Conservation (phyloP, 2,888 invertebrate genomes). For the Drosophila diplacantha region DNA sequence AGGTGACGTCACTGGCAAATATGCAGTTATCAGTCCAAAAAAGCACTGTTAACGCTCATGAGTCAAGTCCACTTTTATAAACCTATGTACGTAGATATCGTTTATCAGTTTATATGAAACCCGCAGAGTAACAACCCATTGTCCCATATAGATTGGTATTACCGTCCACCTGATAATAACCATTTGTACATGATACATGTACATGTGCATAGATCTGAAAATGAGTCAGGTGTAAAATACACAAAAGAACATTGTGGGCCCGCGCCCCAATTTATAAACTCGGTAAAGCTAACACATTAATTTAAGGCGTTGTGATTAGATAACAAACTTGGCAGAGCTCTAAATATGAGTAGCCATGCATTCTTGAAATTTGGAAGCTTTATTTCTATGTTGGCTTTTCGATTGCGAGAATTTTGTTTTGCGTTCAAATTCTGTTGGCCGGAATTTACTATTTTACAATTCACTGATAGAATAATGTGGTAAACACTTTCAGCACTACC, state of each 20-base stretch:
- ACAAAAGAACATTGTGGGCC: conserved; percentile 10
- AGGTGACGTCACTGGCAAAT: conserved; percentile 52
- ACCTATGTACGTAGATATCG: conserved; percentile 40
- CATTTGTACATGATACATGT: conserved; percentile 30
- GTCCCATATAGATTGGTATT: conserved; percentile 32
- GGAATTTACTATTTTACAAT: conserved; percentile 1
- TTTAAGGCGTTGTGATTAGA: conserved; percentile 55
- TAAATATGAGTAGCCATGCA: conserved; percentile 1
- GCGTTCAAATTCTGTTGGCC: background rate
- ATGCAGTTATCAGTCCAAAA: conserved; percentile 44
- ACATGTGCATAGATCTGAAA: conserved; percentile 14
- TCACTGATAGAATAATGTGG: background rate
- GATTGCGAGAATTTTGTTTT: background rate
- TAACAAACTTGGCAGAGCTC: conserved; percentile 35
- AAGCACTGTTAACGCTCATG: conserved; percentile 41
- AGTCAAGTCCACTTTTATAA: conserved; percentile 50
- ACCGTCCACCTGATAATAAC: conserved; percentile 24
- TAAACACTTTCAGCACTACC: conserved; percentile 50
- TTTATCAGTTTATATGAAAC: conserved; percentile 58
- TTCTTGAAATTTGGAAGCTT: conserved; percentile 20
- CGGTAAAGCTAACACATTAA: conserved; percentile 30
- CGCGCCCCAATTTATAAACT: conserved; percentile 24
- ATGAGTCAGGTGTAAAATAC: conserved; percentile 48
- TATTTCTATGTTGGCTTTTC: background rate
- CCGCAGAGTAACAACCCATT: conserved; percentile 29